These are phyloP conservation scores for Ateles fusciceps DNA, from an alignment of 2,797 vertebrate genomes.

Conservation along the genomic window DNA sequence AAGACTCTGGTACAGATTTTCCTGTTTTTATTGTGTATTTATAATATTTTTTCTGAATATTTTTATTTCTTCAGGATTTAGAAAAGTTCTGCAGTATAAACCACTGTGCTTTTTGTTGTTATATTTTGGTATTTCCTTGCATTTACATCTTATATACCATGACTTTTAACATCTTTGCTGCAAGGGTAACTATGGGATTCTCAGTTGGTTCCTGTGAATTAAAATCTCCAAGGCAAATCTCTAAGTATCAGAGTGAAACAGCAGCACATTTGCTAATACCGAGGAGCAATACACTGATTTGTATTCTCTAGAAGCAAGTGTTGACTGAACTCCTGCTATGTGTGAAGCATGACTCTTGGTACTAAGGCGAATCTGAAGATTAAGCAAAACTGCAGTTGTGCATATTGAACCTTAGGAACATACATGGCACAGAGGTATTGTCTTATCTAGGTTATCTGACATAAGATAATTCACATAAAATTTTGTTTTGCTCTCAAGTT, in stretches of 20 bases:
- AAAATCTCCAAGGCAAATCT: not conserved
- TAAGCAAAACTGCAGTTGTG: not conserved
- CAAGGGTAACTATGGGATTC: not conserved
- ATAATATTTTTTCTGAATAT: not conserved
- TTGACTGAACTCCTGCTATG: not conserved
- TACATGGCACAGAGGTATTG: not conserved
- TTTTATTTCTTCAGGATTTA: constrained; percentile 49
- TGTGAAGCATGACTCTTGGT: not conserved
- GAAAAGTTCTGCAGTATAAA: not conserved
- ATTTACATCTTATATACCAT: not conserved
- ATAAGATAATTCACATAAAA: constrained; percentile 1
- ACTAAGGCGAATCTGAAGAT: not conserved
- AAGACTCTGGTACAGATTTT: not conserved
- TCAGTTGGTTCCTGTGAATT: not conserved
- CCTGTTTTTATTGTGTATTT: not conserved
- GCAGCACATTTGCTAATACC: not conserved
- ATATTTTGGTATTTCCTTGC: not conserved
- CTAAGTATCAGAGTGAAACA: not conserved
- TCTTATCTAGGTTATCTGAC: constrained; percentile 15
- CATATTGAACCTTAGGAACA: not conserved
- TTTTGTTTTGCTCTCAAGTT: constrained; percentile 28
- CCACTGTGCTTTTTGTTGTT: not conserved
- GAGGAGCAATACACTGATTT: not conserved
- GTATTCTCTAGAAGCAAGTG: not conserved
- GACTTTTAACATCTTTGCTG: not conserved